phyloP scores from a whole-genome alignment of 2,888 invertebrate species.

The Seladonia tumulorum region DNA sequence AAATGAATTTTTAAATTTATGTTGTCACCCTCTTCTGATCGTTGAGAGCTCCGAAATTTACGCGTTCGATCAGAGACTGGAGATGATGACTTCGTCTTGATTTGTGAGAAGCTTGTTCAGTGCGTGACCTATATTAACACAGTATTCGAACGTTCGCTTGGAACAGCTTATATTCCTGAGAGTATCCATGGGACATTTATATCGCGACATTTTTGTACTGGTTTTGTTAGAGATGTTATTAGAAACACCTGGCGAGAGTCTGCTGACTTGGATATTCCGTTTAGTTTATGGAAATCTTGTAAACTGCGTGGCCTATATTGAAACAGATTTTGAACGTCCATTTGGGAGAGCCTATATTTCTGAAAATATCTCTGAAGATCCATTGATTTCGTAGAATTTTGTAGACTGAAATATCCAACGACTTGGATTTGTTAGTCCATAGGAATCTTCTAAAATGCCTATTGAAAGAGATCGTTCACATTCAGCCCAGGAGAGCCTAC shows the following conservation, averaged over 20 bases:
- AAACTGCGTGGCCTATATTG: neutral
- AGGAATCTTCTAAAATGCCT: neutral
- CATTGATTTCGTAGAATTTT: neutral
- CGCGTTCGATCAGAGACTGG: no score
- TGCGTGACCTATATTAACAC: neutral
- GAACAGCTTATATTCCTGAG: neutral
- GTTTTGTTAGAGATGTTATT: neutral
- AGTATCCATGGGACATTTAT: neutral
- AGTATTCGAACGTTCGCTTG: neutral
- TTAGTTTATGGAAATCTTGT: neutral
- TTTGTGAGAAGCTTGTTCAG: neutral
- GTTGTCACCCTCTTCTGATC: no score
- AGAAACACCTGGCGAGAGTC: neutral
- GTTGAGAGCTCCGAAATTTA: no score
- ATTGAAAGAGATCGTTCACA: neutral
- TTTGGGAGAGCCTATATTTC: neutral
- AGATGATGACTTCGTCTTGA: neutral
- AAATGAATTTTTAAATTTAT: no score
- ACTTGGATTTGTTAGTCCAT: neutral
- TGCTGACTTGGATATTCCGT: neutral
- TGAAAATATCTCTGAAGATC: neutral
- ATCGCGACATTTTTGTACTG: neutral
- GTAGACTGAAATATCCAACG: neutral
- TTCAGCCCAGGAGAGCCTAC: neutral
- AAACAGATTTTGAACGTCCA: neutral